Percentiles rank a stretch among this genome's conserved stretches.
Conservation (phyloP, 2,888 invertebrate genomes). For the Lacanobia oleracea region DNA sequence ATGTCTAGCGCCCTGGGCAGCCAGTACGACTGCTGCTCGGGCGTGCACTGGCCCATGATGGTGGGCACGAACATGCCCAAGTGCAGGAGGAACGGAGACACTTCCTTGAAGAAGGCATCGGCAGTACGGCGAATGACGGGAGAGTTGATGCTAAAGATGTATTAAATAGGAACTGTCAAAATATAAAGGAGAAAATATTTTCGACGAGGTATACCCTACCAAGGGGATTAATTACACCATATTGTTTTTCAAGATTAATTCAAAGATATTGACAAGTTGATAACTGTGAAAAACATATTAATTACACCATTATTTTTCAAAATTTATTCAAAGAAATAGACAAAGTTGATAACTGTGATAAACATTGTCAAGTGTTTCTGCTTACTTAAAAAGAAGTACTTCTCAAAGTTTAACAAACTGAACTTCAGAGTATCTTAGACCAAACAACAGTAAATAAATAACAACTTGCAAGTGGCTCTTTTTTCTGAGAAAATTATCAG, state of each 20-base stretch:
- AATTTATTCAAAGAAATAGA: background rate
- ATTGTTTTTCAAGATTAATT: background rate
- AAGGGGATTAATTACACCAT: background rate
- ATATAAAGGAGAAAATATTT: background rate
- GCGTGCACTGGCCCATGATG: conserved; percentile 96
- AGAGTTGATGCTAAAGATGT: conserved; percentile 66
- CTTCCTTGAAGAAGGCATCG: conserved; percentile 92
- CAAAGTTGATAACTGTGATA: background rate
- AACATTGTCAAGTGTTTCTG: background rate
- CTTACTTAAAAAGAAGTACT: background rate
- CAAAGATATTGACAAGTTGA: background rate
- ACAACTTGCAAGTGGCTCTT: background rate
- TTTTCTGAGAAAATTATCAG: background rate
- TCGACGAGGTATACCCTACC: background rate
- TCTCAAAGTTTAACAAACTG: conserved; percentile 21
- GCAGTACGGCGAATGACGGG: conserved; percentile 76
- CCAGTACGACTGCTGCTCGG: conserved; percentile 97
- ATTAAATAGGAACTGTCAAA: background rate
- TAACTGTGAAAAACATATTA: background rate
- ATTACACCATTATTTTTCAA: background rate
- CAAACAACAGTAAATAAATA: conserved; percentile 7
- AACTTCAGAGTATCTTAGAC: conserved; percentile 1
- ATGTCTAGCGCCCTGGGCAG: conserved; percentile 94
- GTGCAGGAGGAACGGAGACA: conserved; percentile 94
- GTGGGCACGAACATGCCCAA: conserved; percentile 98